Base-by-base conservation (phyloP, 35 echinoderm and acorn worm species). In the Heliocidaris erythrogramma region DNA sequence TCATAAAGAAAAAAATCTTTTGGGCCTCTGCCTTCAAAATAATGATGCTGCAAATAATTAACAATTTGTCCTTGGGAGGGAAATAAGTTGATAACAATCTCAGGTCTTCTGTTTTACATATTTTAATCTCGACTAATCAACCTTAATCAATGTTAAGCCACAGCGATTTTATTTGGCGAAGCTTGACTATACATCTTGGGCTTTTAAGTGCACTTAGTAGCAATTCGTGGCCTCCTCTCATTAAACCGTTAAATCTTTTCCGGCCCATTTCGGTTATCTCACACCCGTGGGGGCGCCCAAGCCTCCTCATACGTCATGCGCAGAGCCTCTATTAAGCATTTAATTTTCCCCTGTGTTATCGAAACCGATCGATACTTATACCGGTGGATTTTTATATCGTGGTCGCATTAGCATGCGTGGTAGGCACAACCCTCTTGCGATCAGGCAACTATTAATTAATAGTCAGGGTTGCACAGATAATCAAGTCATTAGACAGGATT, bases 201-300 rank as follows among this genome's bases (percentile, higher is more conserved):
- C 65, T 78, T n/a, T 78, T 78, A 78, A 78, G 65, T 78, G 65
- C 65, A 78, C 65, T 78, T 78, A 78, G 65, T 78, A 78, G 27
- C 65, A 9, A 78, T 78, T n/a, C 21, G 65, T 78, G 65, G 65
- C 18, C 65, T 24, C 65, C 65, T 8, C 65, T 78, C 65, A 78
- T 78, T 78, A 78, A 78, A 78, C 65, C 65, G 65, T 78, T 78
- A 78, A 78, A 78, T 78, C 65, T n/a, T 78, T 78, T 78, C 65
- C 65, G 65, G 65, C 65, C 65, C 65, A 78, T 78, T 78, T 78
- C 65, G 21, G 18, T 78, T 3, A 0, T 78, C 21, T n/a, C 65
- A 78, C 65, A 78, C 65, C 65, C 65, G 27, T 78, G 65, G 65
- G 65, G 65, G 65, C 65, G 65, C 65, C 65, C 65, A 27, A 78